Evolutionary conservation across 2,113 vertebrate genomes (phyloP).

Genomic region (Argyrosomus japonicus): DNA sequence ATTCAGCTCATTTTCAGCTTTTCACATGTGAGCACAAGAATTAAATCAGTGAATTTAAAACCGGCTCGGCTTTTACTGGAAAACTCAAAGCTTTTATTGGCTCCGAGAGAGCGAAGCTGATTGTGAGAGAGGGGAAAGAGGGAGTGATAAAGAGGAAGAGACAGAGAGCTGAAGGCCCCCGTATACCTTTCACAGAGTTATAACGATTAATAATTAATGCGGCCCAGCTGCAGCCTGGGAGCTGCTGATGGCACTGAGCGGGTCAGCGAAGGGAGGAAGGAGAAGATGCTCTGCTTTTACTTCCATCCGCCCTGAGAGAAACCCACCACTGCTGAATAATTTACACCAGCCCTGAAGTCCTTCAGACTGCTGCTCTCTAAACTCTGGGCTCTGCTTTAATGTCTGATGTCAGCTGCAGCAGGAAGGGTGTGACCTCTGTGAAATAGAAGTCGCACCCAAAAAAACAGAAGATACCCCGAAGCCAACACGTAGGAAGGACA

Average conservation of each 20-base stretch:
- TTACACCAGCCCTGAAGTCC: slow-evolving; percentile 52
- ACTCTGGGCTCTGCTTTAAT: slow-evolving; percentile 20
- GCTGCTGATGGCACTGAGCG: slow-evolving; percentile 59
- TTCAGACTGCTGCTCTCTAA: too few relatives aligned
- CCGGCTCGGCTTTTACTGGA: background rate
- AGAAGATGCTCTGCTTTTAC: slow-evolving; percentile 62
- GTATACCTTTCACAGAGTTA: slow-evolving; percentile 57
- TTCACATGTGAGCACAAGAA: background rate
- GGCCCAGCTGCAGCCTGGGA: slow-evolving; percentile 51
- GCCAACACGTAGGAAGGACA: background rate
- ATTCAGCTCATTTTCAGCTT: slow-evolving; percentile 6
- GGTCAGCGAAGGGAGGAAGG: slow-evolving; percentile 45
- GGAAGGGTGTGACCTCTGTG: slow-evolving; percentile 38
- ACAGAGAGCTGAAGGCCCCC: slow-evolving; percentile 27
- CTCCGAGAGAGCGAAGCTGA: slow-evolving; percentile 2
- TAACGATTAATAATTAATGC: slow-evolving; percentile 69
- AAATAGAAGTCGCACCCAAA: background rate
- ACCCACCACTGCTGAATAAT: slow-evolving; percentile 74
- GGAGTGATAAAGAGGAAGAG: slow-evolving; percentile 33
- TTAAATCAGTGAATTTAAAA: slow-evolving; percentile 15
- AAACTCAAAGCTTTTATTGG: slow-evolving; percentile 19
- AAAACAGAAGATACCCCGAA: background rate
- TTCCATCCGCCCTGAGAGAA: slow-evolving; percentile 51
- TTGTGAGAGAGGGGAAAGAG: background rate
- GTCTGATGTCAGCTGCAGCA: slow-evolving; percentile 17